phyloP scores from a whole-genome alignment of 2,797 vertebrate genomes.

The Chromobotia macracanthus region DNA sequence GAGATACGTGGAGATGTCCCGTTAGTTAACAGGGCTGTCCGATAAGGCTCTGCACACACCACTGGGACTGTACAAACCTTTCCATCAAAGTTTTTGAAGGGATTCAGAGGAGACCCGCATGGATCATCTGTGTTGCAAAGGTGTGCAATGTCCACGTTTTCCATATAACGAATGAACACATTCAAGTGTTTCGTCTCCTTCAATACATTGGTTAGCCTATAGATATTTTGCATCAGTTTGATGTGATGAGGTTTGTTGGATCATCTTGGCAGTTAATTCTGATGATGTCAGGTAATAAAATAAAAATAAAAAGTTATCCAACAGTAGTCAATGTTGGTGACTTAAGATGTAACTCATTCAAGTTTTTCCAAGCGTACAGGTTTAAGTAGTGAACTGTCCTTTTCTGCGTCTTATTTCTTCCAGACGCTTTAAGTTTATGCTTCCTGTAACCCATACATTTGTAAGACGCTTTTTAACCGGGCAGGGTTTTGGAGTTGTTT shows the following conservation, averaged over 20 bases:
- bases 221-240: slow-evolving; percentile 52
- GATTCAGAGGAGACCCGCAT: slow-evolving; percentile 67
- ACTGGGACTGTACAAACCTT: slow-evolving; percentile 66
- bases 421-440: slow-evolving; percentile 74
- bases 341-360: slow-evolving; percentile 58
- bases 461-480: slow-evolving; percentile 88
- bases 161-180: slow-evolving; percentile 50
- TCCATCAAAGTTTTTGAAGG: slow-evolving; percentile 66
- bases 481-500: slow-evolving; percentile 86
- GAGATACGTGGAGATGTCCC: slow-evolving; percentile 65
- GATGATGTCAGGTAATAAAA: slow-evolving; percentile 54
- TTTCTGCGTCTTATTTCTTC: slow-evolving; percentile 76
- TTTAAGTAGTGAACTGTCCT: slow-evolving; percentile 68
- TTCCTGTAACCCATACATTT: slow-evolving; percentile 73
- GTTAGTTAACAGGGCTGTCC: slow-evolving; percentile 69
- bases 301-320: slow-evolving; percentile 47
- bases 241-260: slow-evolving; percentile 55
- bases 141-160: slow-evolving; percentile 55
- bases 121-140: slow-evolving; percentile 63
- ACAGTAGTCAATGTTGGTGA: slow-evolving; percentile 56
- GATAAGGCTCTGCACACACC: slow-evolving; percentile 63
- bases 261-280: slow-evolving; percentile 53
- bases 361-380: slow-evolving; percentile 73
- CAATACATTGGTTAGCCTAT: slow-evolving; percentile 43
- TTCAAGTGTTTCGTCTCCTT: slow-evolving; percentile 56